Base-by-base conservation (phyloP, 2,113 vertebrate genomes). In the Solea senegalensis region DNA sequence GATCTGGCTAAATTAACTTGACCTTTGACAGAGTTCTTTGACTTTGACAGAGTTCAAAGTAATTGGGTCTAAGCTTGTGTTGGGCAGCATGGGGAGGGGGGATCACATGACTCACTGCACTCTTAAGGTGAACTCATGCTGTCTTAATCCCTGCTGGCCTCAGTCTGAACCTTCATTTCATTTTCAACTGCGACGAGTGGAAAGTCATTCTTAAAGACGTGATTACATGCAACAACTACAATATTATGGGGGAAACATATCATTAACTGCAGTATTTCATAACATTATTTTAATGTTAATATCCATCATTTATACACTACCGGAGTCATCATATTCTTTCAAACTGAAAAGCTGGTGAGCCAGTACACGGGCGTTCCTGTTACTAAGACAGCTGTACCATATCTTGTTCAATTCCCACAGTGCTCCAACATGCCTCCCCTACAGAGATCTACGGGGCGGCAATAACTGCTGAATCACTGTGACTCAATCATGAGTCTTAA, bases 381-480 rank as follows among this genome's bases (percentile, higher is more conserved):
- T 4, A 8, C 2, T 62, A 0, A 68, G 51, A 59, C n/a, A 7
- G 0, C 56, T n/a, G 7, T 55, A 50, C 55, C 13, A 21, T 8
- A 8, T 9, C 46, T 7, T 11, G 9, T 26, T 27, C 41, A 46
- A 78, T 44, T 44, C 21, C 59, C 59, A 48, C 7, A 13, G 34
- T 3, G 1, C 49, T 15, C 27, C 2, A 50, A 21, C 46, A 62
- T 3, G 1, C 56, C 26, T 1, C 0, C 11, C 65, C 51, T 28
- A 39, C 48, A 48, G 55, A 11, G 69, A 76, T 50, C 55, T 68
- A 48, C 48, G 54, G 41, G 53, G 21, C 1, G 9, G 55, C 63
- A 74, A 74, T 54, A 88, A 87, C 8, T 92, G 91, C 92, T 90
- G 93, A 94, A 65, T 93, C 93, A 94, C 67, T 15, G 8, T 93